phyloP scores from a whole-genome alignment of 2,888 invertebrate species.

The Malthinus flaveolus region DNA sequence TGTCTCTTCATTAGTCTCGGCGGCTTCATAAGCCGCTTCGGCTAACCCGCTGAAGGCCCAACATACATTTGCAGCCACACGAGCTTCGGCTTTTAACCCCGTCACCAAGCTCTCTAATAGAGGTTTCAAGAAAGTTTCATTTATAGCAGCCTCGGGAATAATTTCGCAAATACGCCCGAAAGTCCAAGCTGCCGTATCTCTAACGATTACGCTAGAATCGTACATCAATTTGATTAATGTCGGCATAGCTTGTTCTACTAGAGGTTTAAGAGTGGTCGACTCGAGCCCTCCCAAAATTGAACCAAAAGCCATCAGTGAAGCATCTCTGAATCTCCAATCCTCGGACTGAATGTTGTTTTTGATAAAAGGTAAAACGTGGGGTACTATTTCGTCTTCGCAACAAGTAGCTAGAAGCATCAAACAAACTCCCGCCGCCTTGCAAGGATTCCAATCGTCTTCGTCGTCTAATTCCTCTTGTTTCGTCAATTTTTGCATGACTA shows the following conservation, averaged over 20 bases:
- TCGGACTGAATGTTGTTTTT: conserved; percentile 90
- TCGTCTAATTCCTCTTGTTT: conserved; percentile 98
- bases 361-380: conserved; percentile 94
- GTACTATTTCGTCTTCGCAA: conserved; percentile 97
- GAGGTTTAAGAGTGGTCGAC: conserved; percentile 79
- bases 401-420: conserved; percentile 96
- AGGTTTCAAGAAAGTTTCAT: conserved; percentile 80
- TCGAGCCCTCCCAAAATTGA: conserved; percentile 83
- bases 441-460: conserved; percentile 99
- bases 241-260: conserved; percentile 96
- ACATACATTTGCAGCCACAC: conserved; percentile 98
- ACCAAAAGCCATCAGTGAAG: conserved; percentile 98
- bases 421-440: conserved; percentile 98
- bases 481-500: conserved; percentile 90
- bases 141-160: conserved; percentile 92
- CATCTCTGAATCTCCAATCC: conserved; percentile 87
- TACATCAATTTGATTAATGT: conserved; percentile 94
- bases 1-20: conserved; percentile 66
- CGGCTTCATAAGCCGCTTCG: conserved; percentile 94
- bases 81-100: conserved; percentile 89
- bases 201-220: conserved; percentile 89
- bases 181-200: conserved; percentile 98
- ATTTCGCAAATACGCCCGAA: conserved; percentile 97
- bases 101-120: conserved; percentile 79
- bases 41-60: conserved; percentile 97